These are phyloP conservation scores for Chaunax sp. DNA, from an alignment of 2,797 vertebrate genomes.

Conservation along the genomic window DNA sequence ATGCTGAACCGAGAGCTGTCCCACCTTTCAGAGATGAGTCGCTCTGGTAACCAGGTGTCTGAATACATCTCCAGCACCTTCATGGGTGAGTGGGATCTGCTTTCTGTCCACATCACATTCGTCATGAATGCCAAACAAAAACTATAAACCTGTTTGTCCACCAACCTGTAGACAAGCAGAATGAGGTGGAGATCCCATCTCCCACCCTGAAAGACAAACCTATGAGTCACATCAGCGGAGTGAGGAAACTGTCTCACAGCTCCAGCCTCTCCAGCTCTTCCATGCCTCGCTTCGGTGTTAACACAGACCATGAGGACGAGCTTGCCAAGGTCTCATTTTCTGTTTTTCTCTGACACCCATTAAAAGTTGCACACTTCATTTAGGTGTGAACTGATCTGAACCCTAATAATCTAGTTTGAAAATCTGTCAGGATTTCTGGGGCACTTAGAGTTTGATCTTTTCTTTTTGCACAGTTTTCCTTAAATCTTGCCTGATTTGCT, in stretches of 20 bases:
- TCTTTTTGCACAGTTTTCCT: not conserved
- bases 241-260: slow-evolving; percentile 86
- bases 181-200: slow-evolving; percentile 89
- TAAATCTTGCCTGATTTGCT: not conserved
- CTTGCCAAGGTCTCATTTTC: slow-evolving; percentile 82
- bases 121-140: slow-evolving; percentile 6
- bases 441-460: not conserved
- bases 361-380: too few relatives aligned
- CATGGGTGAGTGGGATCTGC: slow-evolving; percentile 83
- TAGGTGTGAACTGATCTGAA: too few relatives aligned
- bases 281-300: slow-evolving; percentile 88
- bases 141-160: slow-evolving; percentile 5
- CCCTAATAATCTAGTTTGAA: too few relatives aligned
- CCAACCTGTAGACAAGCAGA: slow-evolving; percentile 80
- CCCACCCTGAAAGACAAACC: slow-evolving; percentile 87
- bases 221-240: slow-evolving; percentile 90
- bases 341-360: slow-evolving; percentile 25
- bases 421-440: not conserved
- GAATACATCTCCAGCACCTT: slow-evolving; percentile 94
- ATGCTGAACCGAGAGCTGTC: slow-evolving; percentile 92
- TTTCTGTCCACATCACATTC: slow-evolving; percentile 1
- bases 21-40: slow-evolving; percentile 93
- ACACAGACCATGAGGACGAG: slow-evolving; percentile 88
- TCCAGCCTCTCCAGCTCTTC: slow-evolving; percentile 83
- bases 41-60: slow-evolving; percentile 93